Percentiles rank a stretch among this genome's conserved stretches.
Evolutionary conservation across 2,888 invertebrate species (phyloP).

Genomic region (Ennomos quercinarius): DNA sequence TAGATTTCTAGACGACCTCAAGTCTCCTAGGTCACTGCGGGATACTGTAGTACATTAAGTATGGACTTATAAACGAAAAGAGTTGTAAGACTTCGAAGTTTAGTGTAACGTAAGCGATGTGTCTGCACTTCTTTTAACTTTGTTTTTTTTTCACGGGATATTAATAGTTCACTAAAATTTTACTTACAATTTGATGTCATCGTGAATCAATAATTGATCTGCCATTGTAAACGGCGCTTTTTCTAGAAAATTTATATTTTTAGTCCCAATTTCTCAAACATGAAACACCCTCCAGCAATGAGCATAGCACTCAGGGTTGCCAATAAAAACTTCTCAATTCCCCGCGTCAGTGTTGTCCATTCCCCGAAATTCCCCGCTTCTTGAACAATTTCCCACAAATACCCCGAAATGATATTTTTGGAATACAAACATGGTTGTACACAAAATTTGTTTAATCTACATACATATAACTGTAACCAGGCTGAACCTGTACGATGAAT

Average conservation of each 20-base stretch:
- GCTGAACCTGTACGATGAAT: too few relatives aligned
- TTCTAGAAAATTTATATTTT: slow-evolving; percentile 39
- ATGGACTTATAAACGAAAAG: not conserved
- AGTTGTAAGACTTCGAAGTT: slow-evolving; percentile 51
- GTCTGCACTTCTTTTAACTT: not conserved
- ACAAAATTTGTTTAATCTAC: too few relatives aligned
- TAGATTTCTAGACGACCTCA: not conserved
- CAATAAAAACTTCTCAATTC: too few relatives aligned
- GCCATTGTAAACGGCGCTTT: slow-evolving; percentile 62
- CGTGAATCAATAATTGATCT: slow-evolving; percentile 88
- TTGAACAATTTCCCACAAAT: too few relatives aligned
- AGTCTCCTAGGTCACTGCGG: too few relatives aligned
- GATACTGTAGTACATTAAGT: not conserved
- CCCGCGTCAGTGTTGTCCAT: too few relatives aligned
- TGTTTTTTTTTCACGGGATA: slow-evolving; percentile 2
- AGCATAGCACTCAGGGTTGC: too few relatives aligned
- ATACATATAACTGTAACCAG: too few relatives aligned
- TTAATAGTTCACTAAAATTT: too few relatives aligned
- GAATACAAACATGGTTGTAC: too few relatives aligned
- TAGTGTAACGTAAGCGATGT: slow-evolving; percentile 9
- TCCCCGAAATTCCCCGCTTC: too few relatives aligned
- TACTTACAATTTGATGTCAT: slow-evolving; percentile 91
- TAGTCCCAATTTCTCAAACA: slow-evolving; percentile 30
- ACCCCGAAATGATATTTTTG: too few relatives aligned
- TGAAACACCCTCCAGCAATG: slow-evolving; percentile 41